Conservation (phyloP, 2,797 vertebrate species). For the Xenopus petersii region DNA sequence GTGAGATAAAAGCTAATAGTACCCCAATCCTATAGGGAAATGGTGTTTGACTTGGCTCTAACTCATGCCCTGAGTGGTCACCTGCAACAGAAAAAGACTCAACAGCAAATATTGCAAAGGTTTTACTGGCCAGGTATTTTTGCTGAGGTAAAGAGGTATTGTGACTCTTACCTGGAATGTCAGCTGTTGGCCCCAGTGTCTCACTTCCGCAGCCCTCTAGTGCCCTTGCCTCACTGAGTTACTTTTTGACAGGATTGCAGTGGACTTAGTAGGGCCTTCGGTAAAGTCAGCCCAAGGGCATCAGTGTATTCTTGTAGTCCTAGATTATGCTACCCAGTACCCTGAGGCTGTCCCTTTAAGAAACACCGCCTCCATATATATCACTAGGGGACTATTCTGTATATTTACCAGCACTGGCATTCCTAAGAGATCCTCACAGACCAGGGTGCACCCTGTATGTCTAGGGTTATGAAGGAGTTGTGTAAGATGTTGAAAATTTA, state of each 20-base stretch:
- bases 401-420: background rate
- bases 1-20: background rate
- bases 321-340: constrained; percentile 1
- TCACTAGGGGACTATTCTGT: background rate
- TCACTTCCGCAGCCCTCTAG: background rate
- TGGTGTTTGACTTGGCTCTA: background rate
- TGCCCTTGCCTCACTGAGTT: background rate
- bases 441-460: background rate
- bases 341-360: background rate
- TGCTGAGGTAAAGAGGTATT: background rate
- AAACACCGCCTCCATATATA: background rate
- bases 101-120: background rate
- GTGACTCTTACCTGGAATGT: background rate
- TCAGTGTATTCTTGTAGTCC: background rate
- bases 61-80: background rate
- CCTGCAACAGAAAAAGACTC: background rate
- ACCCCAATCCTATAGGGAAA: background rate
- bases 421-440: background rate
- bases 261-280: background rate
- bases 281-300: background rate
- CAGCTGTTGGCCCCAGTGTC: background rate
- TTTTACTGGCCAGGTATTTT: background rate
- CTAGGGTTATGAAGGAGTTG: background rate
- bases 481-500: background rate
- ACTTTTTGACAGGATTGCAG: background rate